Conservation (phyloP, 2,797 vertebrate genomes). For the Periparus ater region DNA sequence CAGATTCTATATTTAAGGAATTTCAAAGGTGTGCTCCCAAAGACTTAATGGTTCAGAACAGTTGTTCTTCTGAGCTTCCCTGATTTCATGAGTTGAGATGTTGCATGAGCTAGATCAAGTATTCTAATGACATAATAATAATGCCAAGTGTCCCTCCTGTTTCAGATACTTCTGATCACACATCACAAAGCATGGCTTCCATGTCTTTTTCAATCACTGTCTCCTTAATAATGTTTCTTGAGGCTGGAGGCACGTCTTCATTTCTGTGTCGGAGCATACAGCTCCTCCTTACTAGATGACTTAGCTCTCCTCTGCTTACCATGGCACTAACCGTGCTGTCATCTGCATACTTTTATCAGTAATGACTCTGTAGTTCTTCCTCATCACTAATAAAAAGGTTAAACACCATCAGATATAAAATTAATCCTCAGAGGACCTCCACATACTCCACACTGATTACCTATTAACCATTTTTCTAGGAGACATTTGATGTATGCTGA, state of each 20-base stretch:
- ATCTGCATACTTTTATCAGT: not conserved
- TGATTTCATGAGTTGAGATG: not conserved
- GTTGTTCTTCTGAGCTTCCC: not conserved
- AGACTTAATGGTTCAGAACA: not conserved
- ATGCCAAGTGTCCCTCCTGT: not conserved
- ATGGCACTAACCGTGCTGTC: not conserved
- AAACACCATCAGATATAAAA: conserved; percentile 16
- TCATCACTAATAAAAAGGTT: conserved; percentile 34
- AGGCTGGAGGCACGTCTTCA: not conserved
- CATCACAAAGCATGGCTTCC: not conserved
- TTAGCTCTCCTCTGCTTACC: not conserved
- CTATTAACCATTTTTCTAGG: not conserved
- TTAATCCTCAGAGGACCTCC: not conserved
- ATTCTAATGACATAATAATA: not conserved
- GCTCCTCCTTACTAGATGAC: not conserved
- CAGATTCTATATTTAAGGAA: not conserved
- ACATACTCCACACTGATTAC: not conserved
- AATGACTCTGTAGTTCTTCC: not conserved
- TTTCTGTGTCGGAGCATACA: not conserved
- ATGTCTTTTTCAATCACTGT: not conserved
- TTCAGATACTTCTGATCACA: not conserved
- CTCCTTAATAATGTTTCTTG: not conserved
- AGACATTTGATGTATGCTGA: not conserved
- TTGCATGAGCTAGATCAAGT: not conserved
- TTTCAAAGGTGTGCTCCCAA: not conserved